Evolutionary conservation across 1,140 invertebrate genomes (phyloP).

Genomic region (Planococcus citri): DNA sequence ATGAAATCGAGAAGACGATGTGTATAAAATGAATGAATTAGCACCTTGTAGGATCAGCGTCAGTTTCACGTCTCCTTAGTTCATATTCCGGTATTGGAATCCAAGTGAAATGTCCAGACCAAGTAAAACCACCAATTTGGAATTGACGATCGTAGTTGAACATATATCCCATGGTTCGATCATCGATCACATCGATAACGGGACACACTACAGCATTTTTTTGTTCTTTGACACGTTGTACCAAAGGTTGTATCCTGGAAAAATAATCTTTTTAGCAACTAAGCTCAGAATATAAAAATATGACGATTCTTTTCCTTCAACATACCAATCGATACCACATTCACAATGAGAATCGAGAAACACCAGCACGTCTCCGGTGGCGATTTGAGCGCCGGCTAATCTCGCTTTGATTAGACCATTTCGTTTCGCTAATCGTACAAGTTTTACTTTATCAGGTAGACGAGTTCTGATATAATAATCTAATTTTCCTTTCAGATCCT

Average conservation of each 20-base stretch:
- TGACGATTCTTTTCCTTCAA: background rate
- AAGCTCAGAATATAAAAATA: too few species aligned
- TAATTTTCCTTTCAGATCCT: conserved; percentile 38
- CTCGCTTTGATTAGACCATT: conserved; percentile 76
- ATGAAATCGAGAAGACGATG: too few species aligned
- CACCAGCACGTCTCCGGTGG: conserved; percentile 65
- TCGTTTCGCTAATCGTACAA: conserved; percentile 56
- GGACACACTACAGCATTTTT: conserved; percentile 73
- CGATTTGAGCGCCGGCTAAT: conserved; percentile 64
- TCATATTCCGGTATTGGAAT: background rate
- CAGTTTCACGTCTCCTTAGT: background rate
- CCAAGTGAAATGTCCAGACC: conserved; percentile 86
- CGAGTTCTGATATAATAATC: conserved; percentile 57
- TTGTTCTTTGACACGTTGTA: conserved; percentile 47
- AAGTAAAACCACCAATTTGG: conserved; percentile 95
- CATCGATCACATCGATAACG: conserved; percentile 90
- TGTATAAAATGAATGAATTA: background rate
- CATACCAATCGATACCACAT: conserved; percentile 52
- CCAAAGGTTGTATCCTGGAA: background rate
- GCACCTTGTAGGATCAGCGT: background rate
- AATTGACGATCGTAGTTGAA: conserved; percentile 81
- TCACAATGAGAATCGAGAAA: conserved; percentile 94
- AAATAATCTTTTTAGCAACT: background rate
- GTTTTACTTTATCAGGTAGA: conserved; percentile 48
- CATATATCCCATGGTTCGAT: conserved; percentile 47